Evolutionary conservation across 1,140 invertebrate genomes (phyloP).

Genomic region (Macrocentrus cingulum): DNA sequence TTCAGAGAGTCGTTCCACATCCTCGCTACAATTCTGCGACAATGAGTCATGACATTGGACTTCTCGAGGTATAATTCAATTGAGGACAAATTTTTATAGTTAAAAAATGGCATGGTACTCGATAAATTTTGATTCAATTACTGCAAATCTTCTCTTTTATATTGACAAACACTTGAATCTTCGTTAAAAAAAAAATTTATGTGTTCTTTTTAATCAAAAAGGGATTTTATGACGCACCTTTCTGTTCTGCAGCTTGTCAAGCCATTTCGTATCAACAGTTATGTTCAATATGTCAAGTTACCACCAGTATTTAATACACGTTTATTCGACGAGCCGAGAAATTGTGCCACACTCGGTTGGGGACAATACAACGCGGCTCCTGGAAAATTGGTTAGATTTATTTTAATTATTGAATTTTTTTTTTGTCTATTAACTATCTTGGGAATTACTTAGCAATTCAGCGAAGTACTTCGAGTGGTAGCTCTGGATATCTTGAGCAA

Average conservation of each 20-base stretch:
- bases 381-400: constrained; percentile 10
- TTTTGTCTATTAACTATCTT: no score
- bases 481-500: constrained; percentile 30
- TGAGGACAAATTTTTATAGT: no score
- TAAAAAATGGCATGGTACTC: no score
- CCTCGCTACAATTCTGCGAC: constrained; percentile 35
- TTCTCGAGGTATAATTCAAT: constrained; percentile 37
- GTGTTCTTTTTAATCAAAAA: no score
- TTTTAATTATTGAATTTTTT: not conserved
- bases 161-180: no score
- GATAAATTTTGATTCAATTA: no score
- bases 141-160: not conserved
- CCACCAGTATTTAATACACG: constrained; percentile 23
- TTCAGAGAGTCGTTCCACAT: constrained; percentile 43
- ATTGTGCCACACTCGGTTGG: constrained; percentile 40
- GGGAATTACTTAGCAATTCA: no score
- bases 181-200: no score
- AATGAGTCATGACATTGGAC: constrained; percentile 48
- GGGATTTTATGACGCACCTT: no score
- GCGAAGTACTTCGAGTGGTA: not conserved
- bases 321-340: constrained; percentile 30
- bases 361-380: constrained; percentile 29
- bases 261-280: constrained; percentile 21
- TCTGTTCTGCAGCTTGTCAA: constrained; percentile 14
- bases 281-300: constrained; percentile 22